Conservation (phyloP, 2,797 vertebrate genomes). For the Linurgus olivaceus region DNA sequence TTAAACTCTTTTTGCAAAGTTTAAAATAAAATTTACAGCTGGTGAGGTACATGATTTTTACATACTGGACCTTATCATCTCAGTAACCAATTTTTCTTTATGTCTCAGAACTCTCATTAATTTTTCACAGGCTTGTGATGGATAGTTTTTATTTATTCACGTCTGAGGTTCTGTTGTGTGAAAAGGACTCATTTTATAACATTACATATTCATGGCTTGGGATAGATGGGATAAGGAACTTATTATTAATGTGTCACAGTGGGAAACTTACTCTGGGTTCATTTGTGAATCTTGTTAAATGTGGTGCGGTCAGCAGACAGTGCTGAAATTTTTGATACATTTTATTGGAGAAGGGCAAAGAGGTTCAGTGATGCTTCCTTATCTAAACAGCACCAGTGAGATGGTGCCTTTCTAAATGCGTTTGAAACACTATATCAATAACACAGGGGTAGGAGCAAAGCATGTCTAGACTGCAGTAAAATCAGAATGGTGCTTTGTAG, state of each 20-base stretch:
- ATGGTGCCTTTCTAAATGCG: constrained; percentile 45
- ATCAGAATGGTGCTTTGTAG: not conserved
- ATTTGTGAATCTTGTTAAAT: constrained; percentile 88
- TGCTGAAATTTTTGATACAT: constrained; percentile 67
- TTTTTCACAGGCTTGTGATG: constrained; percentile 93
- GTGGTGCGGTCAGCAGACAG: constrained; percentile 86
- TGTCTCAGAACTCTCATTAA: constrained; percentile 89
- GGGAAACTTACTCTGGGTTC: constrained; percentile 87
- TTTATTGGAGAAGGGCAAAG: constrained; percentile 62
- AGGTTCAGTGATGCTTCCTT: constrained; percentile 51
- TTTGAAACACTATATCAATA: not conserved
- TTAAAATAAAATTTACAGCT: constrained; percentile 42
- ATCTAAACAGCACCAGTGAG: constrained; percentile 46
- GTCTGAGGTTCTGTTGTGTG: constrained; percentile 91
- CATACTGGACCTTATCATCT: constrained; percentile 74
- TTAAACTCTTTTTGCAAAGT: not conserved
- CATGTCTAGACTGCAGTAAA: not conserved
- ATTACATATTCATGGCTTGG: constrained; percentile 99
- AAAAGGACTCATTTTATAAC: constrained; percentile 96
- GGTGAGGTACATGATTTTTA: constrained; percentile 60
- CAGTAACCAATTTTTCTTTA: constrained; percentile 74
- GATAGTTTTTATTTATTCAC: constrained; percentile 99
- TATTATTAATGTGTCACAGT: constrained; percentile 98
- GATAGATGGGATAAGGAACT: constrained; percentile 92
- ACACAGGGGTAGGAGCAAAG: not conserved